Base-by-base conservation (phyloP, 2,113 vertebrate species). In the Petroica traversi region DNA sequence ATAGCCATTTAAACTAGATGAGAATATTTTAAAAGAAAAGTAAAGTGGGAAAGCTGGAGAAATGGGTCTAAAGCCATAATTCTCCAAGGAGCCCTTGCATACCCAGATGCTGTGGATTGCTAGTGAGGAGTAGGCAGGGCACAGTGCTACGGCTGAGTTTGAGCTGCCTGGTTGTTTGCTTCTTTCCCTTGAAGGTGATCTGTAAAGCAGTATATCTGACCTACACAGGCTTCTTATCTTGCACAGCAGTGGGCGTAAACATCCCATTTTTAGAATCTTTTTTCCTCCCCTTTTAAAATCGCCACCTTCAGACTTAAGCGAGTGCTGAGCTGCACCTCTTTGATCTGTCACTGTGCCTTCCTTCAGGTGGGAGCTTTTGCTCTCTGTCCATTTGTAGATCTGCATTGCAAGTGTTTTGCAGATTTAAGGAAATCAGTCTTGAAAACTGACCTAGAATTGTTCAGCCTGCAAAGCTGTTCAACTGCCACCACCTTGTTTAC, bases 181-280 rank as follows among this genome's bases (percentile, higher is more conserved):
- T 83, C 89, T 74, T 75, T 26, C 41, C 36, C 54, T 64, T 93
- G 90, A 89, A 95, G 81, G 69, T 93, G 74, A 93, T 93, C 36
- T 93, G 80, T 92, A 92, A 91, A 93, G 81, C n/a, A 72, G 72
- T 89, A 40, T 89, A 83, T 73, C 81, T 95, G 88, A 94, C 57
- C 61, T 93, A 19, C 69, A 75, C 78, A 93, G 78, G 40, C 59
- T 89, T 80, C 77, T 92, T 95, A 78, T 48, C 85, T 87, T 89
- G 68, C 55, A 74, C 68, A 63, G 73, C 73, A 93, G 80, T 77
- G 51, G 68, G 68, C 0, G 46, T 92, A 76, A 93, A 76, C 68
- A 41, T 84, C 38, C 55, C 48, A 34, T 89, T 92, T 96, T 89
- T 90, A 90, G 82, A 66, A 89, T 75, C 58, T 69, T 73, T 95